Percentiles rank a stretch among this genome's conserved stretches.
phyloP scores from a whole-genome alignment of 2,113 vertebrate genomes.

The Monarcha castaneiventris region DNA sequence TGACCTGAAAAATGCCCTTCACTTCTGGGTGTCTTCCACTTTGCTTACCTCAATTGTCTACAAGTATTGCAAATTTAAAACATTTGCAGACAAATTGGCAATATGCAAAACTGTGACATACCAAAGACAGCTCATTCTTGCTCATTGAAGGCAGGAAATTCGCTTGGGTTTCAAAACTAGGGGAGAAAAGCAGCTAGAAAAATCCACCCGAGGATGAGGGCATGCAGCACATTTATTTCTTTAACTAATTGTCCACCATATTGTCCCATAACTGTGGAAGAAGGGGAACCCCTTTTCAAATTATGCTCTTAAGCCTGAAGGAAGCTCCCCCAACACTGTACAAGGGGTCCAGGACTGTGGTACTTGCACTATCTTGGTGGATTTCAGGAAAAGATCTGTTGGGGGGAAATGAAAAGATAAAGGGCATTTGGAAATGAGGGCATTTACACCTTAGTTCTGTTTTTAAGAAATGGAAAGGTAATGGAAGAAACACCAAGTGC shows the following conservation, averaged over 20 bases:
- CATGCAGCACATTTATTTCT: slow-evolving; percentile 1
- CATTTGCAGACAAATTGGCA: background rate
- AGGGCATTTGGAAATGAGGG: background rate
- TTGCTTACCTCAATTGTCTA: background rate
- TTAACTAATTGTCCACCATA: background rate
- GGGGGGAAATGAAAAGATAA: background rate
- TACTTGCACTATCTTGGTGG: background rate
- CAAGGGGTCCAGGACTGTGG: background rate
- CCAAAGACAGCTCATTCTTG: background rate
- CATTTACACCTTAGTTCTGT: background rate
- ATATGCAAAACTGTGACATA: background rate
- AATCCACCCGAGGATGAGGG: background rate
- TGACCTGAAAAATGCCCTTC: background rate
- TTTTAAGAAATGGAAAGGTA: slow-evolving; percentile 27
- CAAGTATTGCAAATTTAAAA: background rate
- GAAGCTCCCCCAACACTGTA: background rate
- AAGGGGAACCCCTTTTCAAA: background rate
- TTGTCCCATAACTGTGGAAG: background rate
- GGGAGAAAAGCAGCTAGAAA: background rate
- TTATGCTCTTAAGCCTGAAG: background rate
- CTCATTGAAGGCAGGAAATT: background rate
- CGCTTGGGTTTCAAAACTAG: background rate
- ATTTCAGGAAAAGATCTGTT: background rate
- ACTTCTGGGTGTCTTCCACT: background rate
- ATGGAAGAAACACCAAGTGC: slow-evolving; percentile 1